Evolutionary conservation across 1,140 invertebrate genomes (phyloP).

Genomic region (Acromyrmex heyeri): DNA sequence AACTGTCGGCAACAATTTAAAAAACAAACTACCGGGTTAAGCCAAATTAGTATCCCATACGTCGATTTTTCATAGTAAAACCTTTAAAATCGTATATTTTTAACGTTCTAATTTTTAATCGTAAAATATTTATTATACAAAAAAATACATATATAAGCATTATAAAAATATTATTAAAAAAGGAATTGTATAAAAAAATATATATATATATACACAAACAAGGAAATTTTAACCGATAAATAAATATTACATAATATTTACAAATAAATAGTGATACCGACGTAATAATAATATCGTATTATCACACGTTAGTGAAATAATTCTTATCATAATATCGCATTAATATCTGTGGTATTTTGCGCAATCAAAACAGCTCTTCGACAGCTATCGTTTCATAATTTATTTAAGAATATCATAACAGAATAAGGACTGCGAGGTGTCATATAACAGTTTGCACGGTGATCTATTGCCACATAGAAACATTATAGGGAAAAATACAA

Average conservation of each 20-base stretch:
- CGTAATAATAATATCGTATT: background rate
- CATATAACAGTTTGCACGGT: conserved; percentile 59
- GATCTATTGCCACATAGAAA: conserved; percentile 76
- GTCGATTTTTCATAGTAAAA: background rate
- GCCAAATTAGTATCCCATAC: conserved; percentile 45
- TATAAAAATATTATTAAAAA: background rate
- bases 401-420: conserved; percentile 29
- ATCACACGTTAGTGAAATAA: background rate
- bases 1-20: conserved; percentile 60
- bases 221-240: background rate
- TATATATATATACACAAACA: background rate
- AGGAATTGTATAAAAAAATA: background rate
- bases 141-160: background rate
- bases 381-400: conserved; percentile 44
- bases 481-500: conserved; percentile 82
- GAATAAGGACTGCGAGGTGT: conserved; percentile 64
- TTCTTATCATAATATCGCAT: background rate
- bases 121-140: background rate
- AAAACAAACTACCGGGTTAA: conserved; percentile 66
- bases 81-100: background rate
- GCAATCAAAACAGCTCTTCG: conserved; percentile 32
- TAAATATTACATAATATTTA: conserved; percentile 18
- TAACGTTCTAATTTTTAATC: background rate
- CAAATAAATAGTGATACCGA: background rate
- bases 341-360: conserved; percentile 2